Evolutionary conservation across 2,113 vertebrate species (phyloP).

Genomic region (human (Homo sapiens)): DNA sequence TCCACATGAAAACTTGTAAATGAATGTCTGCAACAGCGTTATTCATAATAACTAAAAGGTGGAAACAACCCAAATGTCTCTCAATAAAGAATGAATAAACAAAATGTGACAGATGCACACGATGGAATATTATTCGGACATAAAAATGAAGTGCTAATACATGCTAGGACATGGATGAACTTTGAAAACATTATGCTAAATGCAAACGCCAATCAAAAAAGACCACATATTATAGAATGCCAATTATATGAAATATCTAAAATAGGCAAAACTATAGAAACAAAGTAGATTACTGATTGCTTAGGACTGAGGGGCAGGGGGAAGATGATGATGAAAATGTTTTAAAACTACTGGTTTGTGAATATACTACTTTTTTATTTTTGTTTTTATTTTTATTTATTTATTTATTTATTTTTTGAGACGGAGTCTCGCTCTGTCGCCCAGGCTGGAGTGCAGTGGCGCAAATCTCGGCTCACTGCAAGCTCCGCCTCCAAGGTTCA

Average conservation of each 20-base stretch:
- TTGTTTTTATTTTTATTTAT: too few species aligned
- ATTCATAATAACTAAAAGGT: background rate
- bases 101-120: background rate
- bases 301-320: background rate
- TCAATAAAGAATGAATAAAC: background rate
- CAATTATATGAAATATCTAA: background rate
- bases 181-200: background rate
- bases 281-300: background rate
- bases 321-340: background rate
- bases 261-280: background rate
- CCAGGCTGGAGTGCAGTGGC: too few species aligned
- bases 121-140: background rate
- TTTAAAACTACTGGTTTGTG: background rate
- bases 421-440: too few species aligned
- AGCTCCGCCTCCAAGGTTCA: too few species aligned
- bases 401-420: too few species aligned
- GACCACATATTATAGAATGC: background rate
- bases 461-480: too few species aligned
- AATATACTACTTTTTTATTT: too few species aligned
- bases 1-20: background rate
- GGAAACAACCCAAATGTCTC: background rate
- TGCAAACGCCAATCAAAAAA: background rate
- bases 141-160: background rate
- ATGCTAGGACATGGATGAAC: background rate
- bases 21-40: background rate